Base-by-base conservation (phyloP, 2,888 invertebrate genomes). In the Agyllia agylla region DNA sequence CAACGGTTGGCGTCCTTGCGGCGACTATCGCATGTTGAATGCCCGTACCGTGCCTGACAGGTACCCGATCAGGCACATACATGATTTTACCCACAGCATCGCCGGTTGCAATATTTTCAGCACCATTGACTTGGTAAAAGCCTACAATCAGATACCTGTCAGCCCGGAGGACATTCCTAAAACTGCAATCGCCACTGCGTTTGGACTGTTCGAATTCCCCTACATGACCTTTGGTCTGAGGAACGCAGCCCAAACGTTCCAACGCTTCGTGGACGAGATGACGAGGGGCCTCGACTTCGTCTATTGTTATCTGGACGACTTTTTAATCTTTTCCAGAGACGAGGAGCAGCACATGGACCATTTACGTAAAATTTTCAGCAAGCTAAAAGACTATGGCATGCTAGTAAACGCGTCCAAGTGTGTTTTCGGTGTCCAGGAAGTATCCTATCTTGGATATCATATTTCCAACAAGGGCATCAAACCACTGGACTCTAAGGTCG, bases 21-120 rank as follows among this genome's bases (percentile, higher is more conserved):
- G 96, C 0, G 96, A 96, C 77, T 96, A 95, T 86, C 86, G 96
- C 0, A 27, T 30, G 5, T 87, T 96, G 0, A 96, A 96, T 82
- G 94, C 94, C 0, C 91, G 89, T 24, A 95, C 95, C 1, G 90
- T 94, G 13, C 95, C 95, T 0, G 95, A 95, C 83, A 86, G 91
- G 9, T 96, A 96, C 83, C 96, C 96, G 24, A 42, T 42, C 15
- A 42, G 42, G 17, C 42, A 42, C 17, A 42, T 42, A 42, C 42
- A 42, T 17, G 42, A 42, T 42, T 42, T 42, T 42, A 42, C 42
- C 17, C 42, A 42, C 17, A 42, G 42, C 17, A 42, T 42, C 17
- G 42, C 42, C 42, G 42, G 42, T 42, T 42, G 42, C 42, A 42
- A 42, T 42, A 42, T 42, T 15, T 64, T 64, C 64, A 64, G 64